Evolutionary conservation across 2,797 vertebrate species (phyloP).

Genomic region (Hemitrygon akajei): DNA sequence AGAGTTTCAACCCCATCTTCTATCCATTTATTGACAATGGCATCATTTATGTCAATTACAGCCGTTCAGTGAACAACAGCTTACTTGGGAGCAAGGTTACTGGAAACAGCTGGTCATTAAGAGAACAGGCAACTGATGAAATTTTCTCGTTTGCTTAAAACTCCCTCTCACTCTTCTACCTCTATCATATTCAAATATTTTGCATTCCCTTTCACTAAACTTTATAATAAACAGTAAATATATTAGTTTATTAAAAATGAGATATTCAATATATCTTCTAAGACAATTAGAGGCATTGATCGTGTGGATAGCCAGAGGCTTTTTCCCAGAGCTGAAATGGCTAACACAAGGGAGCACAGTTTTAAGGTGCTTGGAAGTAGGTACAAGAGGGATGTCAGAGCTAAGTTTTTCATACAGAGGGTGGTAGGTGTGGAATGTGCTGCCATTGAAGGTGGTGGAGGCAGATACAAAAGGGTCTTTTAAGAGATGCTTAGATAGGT

Average conservation of each 20-base stretch:
- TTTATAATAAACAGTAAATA: background rate
- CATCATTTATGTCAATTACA: background rate
- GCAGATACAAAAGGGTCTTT: too few species aligned
- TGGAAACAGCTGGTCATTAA: background rate
- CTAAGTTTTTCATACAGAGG: too few species aligned
- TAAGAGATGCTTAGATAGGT: too few species aligned
- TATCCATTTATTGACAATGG: background rate
- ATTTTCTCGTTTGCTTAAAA: background rate
- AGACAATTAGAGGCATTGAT: too few species aligned
- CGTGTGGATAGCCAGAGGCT: too few species aligned
- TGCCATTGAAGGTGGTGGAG: too few species aligned
- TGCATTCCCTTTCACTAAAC: background rate
- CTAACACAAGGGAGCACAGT: too few species aligned
- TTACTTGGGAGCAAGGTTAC: background rate
- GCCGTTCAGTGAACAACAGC: background rate
- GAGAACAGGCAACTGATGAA: background rate
- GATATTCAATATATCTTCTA: background rate
- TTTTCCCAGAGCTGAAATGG: too few species aligned
- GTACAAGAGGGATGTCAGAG: too few species aligned
- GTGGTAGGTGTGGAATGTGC: too few species aligned
- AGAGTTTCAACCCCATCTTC: background rate
- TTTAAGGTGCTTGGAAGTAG: too few species aligned
- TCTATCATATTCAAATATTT: background rate
- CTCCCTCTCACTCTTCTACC: background rate
- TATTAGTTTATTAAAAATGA: background rate